A percentile compares a stretch with the other conserved stretches of the same genome.
Conservation (phyloP, 2,888 invertebrate genomes). For the Endomychus coccineus region DNA sequence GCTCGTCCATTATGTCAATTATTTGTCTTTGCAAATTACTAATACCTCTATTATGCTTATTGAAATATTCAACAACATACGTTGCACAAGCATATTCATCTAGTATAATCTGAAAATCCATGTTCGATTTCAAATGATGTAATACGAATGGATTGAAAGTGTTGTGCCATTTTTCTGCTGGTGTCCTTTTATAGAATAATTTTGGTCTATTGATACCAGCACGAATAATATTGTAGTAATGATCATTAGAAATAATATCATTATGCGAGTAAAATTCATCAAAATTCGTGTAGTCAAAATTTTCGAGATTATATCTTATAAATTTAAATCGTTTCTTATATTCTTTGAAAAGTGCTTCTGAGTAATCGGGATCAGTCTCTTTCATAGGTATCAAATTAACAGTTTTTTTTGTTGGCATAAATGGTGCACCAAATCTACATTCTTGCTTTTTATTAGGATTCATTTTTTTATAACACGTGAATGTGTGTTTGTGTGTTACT, state of each 20-base stretch:
- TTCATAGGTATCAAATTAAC: conserved; percentile 22
- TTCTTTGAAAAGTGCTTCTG: conserved; percentile 10
- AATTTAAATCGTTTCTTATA: conserved; percentile 11
- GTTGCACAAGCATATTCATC: conserved; percentile 41
- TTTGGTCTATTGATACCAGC: conserved; percentile 29
- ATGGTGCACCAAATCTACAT: conserved; percentile 32
- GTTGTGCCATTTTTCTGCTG: conserved; percentile 38
- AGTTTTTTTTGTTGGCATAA: conserved; percentile 24
- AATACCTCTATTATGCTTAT: conserved; percentile 36
- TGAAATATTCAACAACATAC: conserved; percentile 41
- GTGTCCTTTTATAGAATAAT: conserved; percentile 33
- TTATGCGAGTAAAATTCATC: conserved; percentile 20
- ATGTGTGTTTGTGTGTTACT: conserved; percentile 30
- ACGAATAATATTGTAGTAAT: conserved; percentile 26
- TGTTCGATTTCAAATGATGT: conserved; percentile 33
- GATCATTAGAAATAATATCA: conserved; percentile 24
- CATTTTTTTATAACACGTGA: conserved; percentile 27
- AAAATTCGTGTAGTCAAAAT: conserved; percentile 17
- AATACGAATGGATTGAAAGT: conserved; percentile 39
- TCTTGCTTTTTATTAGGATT: conserved; percentile 18
- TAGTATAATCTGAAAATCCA: conserved; percentile 37
- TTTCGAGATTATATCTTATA: conserved; percentile 18
- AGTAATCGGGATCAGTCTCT: too few species aligned
- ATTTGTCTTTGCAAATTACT: conserved; percentile 35
- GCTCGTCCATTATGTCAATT: conserved; percentile 30